Percentiles rank a stretch among this genome's conserved stretches.
phyloP scores from a whole-genome alignment of 2,888 invertebrate species.

The Parnassius apollo region DNA sequence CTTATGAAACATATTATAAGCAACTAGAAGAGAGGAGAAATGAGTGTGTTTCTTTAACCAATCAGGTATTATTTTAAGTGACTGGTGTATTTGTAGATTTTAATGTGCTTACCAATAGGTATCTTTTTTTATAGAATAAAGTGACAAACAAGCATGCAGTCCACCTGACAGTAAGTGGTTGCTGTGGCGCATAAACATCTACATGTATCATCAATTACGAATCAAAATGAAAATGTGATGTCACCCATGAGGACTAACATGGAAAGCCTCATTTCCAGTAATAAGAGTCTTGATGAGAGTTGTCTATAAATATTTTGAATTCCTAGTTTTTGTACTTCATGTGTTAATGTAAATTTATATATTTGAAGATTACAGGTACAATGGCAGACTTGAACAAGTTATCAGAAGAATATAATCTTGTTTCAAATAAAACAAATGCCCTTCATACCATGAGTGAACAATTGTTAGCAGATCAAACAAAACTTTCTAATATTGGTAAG shows the following conservation, averaged over 20 bases:
- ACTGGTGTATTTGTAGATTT: too few species aligned
- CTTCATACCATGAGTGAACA: slow-evolving; percentile 96
- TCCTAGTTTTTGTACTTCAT: not conserved
- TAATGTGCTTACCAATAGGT: too few species aligned
- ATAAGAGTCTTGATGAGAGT: too few species aligned
- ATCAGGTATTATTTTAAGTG: slow-evolving; percentile 67
- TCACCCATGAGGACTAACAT: too few species aligned
- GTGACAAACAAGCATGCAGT: too few species aligned
- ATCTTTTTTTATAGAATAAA: too few species aligned
- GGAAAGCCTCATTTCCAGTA: too few species aligned
- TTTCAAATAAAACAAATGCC: slow-evolving; percentile 95
- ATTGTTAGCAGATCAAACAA: slow-evolving; percentile 92
- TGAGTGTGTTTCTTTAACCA: slow-evolving; percentile 85
- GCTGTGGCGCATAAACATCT: too few species aligned
- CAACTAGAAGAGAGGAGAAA: slow-evolving; percentile 84
- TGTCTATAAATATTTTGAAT: not conserved
- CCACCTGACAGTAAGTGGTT: too few species aligned
- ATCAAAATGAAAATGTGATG: too few species aligned
- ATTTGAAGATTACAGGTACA: slow-evolving; percentile 83
- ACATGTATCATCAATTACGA: too few species aligned
- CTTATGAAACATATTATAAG: slow-evolving; percentile 86
- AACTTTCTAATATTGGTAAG: slow-evolving; percentile 87
- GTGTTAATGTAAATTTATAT: not conserved
- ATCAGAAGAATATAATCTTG: slow-evolving; percentile 89
- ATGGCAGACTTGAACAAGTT: slow-evolving; percentile 87